phyloP scores from a whole-genome alignment of 2,113 vertebrate genomes.

The Channa argus region DNA sequence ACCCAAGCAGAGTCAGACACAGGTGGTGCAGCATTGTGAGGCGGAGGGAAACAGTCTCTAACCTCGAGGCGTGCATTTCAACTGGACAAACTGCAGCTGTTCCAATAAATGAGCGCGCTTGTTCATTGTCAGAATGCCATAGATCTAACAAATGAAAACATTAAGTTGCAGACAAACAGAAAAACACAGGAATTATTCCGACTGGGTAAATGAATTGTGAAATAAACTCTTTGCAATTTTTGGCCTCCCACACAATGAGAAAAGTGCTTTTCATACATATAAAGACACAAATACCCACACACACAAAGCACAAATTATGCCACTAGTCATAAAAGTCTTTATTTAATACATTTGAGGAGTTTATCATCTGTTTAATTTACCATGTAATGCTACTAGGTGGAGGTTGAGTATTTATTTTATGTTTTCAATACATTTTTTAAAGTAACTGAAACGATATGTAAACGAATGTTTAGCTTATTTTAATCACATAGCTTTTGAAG shows the following conservation, averaged over 20 bases:
- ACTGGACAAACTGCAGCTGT: constrained; percentile 89
- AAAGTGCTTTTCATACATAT: constrained; percentile 21
- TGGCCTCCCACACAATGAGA: constrained; percentile 16
- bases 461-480: constrained; percentile 2
- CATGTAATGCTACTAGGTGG: background rate
- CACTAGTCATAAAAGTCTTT: too few species aligned
- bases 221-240: constrained; percentile 25
- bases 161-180: constrained; percentile 78
- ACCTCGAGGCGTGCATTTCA: constrained; percentile 89
- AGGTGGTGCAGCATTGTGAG: constrained; percentile 73
- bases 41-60: constrained; percentile 80
- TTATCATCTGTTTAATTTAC: constrained; percentile 1
- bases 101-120: constrained; percentile 87
- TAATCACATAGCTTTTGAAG: background rate
- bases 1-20: constrained; percentile 72
- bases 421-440: too few species aligned
- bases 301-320: constrained; percentile 28
- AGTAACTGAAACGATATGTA: background rate
- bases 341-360: background rate
- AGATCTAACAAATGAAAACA: constrained; percentile 88
- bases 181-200: constrained; percentile 35
- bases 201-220: constrained; percentile 32
- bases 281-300: constrained; percentile 22
- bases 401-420: too few species aligned
- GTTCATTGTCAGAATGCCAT: constrained; percentile 90